These are phyloP conservation scores for Drosophila macrospina DNA, from an alignment of 2,888 invertebrate genomes.

Conservation along the genomic window DNA sequence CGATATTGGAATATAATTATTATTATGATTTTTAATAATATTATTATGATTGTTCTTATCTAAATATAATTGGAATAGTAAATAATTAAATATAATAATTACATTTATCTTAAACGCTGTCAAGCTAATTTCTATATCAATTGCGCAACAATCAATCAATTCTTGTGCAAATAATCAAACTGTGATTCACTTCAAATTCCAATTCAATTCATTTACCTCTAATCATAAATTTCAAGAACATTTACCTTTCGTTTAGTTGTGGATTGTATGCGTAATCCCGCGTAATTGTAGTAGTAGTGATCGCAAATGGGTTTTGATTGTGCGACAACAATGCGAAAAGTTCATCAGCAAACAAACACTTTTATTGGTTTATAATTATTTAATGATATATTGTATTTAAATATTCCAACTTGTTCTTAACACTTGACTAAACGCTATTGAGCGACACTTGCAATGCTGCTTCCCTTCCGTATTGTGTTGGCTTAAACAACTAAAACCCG, in stretches of 20 bases:
- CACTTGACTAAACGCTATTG: constrained; percentile 43
- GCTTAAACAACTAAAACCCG: constrained; percentile 15
- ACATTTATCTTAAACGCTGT: not conserved
- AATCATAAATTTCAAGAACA: constrained; percentile 2
- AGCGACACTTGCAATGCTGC: constrained; percentile 5
- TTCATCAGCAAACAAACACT: constrained; percentile 31
- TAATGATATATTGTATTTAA: not conserved
- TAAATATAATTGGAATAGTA: not conserved
- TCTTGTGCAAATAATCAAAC: constrained; percentile 19
- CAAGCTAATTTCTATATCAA: constrained; percentile 2
- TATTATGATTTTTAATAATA: not conserved
- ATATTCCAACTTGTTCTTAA: not conserved
- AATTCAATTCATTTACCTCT: constrained; percentile 6
- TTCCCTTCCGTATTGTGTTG: constrained; percentile 19
- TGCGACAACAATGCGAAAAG: not conserved
- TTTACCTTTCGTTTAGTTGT: constrained; percentile 33
- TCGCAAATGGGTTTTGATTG: constrained; percentile 2
- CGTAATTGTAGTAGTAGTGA: not conserved
- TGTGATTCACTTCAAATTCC: constrained; percentile 28
- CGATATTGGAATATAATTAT: not conserved
- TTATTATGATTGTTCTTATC: not conserved
- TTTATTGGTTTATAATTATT: not conserved
- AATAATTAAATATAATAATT: not conserved
- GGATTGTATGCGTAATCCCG: constrained; percentile 39
- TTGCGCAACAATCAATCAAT: constrained; percentile 36